Evolutionary conservation across 2,113 vertebrate genomes (phyloP).

Genomic region (Brachyistius frenatus): DNA sequence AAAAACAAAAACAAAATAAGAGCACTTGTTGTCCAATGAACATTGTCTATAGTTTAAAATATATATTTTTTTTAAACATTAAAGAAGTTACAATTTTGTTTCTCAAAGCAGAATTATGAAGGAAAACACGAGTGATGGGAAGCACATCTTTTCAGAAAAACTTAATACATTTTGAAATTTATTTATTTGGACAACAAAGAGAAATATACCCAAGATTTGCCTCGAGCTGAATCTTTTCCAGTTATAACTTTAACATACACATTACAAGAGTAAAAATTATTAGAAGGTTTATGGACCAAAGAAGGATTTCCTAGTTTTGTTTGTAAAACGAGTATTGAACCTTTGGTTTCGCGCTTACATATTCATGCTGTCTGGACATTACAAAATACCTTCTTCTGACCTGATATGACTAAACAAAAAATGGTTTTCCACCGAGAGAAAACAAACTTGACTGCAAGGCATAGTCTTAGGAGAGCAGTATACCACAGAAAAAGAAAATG

Average conservation of each 20-base stretch:
- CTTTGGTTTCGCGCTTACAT: conserved; percentile 82
- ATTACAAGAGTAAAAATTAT: conserved; percentile 52
- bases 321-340: conserved; percentile 66
- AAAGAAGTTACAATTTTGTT: conserved; percentile 42
- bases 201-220: conserved; percentile 41
- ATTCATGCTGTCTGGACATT: conserved; percentile 62
- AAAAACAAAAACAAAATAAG: conserved; percentile 58
- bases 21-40: conserved; percentile 72
- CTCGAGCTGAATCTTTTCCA: conserved; percentile 67
- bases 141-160: conserved; percentile 14
- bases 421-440: conserved; percentile 13
- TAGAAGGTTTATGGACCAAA: conserved; percentile 59
- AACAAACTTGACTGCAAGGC: conserved; percentile 40
- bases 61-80: conserved; percentile 34
- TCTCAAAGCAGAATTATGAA: conserved; percentile 48
- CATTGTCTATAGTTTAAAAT: conserved; percentile 33
- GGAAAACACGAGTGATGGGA: conserved; percentile 14
- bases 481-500: conserved; percentile 38
- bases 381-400: conserved; percentile 48
- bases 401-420: conserved; percentile 46
- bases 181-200: conserved; percentile 52
- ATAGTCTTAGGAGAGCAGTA: conserved; percentile 37
- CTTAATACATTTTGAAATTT: conserved; percentile 38
- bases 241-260: conserved; percentile 63
- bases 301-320: conserved; percentile 13